Base-by-base conservation (phyloP, 2,113 vertebrate species). In the Rhagologus leucostigma region DNA sequence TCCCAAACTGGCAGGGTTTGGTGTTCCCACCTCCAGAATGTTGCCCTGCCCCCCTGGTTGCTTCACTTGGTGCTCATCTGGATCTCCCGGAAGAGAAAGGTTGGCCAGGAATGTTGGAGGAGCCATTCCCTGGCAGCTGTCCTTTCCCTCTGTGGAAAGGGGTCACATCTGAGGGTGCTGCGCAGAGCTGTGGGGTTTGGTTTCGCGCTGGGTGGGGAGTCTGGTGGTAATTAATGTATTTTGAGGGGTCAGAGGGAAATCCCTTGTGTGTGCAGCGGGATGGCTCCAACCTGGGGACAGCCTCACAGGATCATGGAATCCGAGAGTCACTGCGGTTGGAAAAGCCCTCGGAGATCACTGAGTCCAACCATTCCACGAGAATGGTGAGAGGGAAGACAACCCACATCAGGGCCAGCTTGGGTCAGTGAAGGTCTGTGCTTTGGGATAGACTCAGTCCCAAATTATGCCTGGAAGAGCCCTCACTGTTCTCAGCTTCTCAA, bases 91-190 rank as follows among this genome's bases (percentile, higher is more conserved):
- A 64, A 67, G 53, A 70, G 86, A 1, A 22, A 50, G 44, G 77
- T 50, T 35, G 27, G 90, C 78, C 92, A 83, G 88, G 84, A 92
- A 73, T 19, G 27, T 42, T 33, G n/a, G 93, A 96, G 90, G 90
- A 96, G 89, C 55, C 75, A 20, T 80, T 81, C 44, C 23, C 33
- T 37, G 73, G 60, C 62, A 77, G 39, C 64, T 60, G 19, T 77
- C 29, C 6, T 8, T 4, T 21, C 30, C n/a, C 44, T 84, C 46
- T 13, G 15, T 35, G 64, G 64, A n/a, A 39, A n/a, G 19, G 16
- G 65, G 55, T 47, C 68, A 29, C 12, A 18, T 26, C 33, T 30
- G 53, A 78, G 57, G 42, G 21, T 2, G 23, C 62, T 71, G 75
- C 60, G 23, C 41, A 37, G 76, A 90, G 67, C 8, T 68, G 15